Conservation (phyloP, 1,140 invertebrate species). For the Cepaea nemoralis region DNA sequence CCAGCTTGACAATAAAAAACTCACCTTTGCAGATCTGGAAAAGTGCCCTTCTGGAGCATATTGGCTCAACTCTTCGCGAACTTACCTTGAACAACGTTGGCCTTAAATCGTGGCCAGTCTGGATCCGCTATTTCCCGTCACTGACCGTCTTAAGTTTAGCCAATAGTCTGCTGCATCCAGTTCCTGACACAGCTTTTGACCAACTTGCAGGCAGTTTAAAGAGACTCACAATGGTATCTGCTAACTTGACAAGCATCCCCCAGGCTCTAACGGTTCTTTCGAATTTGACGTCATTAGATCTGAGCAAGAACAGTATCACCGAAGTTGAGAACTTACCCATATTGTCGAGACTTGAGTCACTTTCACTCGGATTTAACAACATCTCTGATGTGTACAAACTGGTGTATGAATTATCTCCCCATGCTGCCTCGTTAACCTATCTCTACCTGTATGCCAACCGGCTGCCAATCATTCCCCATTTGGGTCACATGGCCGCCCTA, state of each 20-base stretch:
- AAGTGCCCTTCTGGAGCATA: not conserved
- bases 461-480: not conserved
- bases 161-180: not conserved
- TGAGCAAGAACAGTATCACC: not conserved
- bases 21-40: not conserved
- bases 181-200: not conserved
- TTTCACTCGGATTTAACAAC: not conserved
- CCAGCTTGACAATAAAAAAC: not conserved
- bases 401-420: not conserved
- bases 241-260: not conserved
- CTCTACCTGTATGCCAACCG: not conserved
- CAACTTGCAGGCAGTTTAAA: not conserved
- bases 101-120: not conserved
- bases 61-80: not conserved
- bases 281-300: not conserved
- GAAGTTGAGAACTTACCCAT: not conserved
- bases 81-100: not conserved
- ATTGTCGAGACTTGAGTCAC: not conserved
- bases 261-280: not conserved
- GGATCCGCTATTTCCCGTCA: not conserved
- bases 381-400: not conserved
- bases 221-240: not conserved
- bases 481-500: not conserved
- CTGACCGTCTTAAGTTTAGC: not conserved
- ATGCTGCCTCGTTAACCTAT: not conserved